Evolutionary conservation across 2,888 invertebrate species (phyloP), one percentile per base, ranked within the genome.

Genomic region (Synergus laeviventris): DNA sequence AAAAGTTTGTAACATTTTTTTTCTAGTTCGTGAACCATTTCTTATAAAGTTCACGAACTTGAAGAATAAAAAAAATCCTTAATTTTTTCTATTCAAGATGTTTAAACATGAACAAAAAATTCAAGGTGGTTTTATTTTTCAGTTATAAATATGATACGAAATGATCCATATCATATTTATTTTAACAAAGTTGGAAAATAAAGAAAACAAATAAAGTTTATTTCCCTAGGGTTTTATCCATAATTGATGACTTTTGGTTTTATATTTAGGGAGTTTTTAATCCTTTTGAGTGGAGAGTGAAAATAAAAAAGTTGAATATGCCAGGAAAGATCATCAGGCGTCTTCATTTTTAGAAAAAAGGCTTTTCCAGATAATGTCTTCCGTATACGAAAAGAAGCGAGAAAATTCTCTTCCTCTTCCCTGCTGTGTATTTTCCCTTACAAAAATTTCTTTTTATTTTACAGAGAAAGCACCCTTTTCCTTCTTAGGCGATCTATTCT

Each of bases 381-480:
- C 24, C 42, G 14, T 31, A 36, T 56, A 36, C 18, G 16, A 31
- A 54, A 39, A 59, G 36, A 74, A 24, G 59, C 74, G 21, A 42
- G 60, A 31, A 49, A 70, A 76, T 64, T 76, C 76, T 76, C 76
- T 74, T 70, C 73, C 45, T 73, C 70, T 80, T 62, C 56, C 62
- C 73, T 74, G 76, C 74, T 76, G 74, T 73, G 77, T 82, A 61
- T 77, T n/a, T n/a, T n/a, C n/a, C n/a, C n/a, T 61, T 78, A 79
- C 79, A 80, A 81, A 78, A 73, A 79, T 81, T 78, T 76, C 81
- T 83, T 79, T 80, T 78, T 73, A 79, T 74, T 73, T 75, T 74
- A 78, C 54, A 77, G 81, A 78, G 79, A 78, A 79, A 83, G 79
- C 74, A 76, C 79, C 82, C 82, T 82, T 82, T 66, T 16, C 4